A percentile compares a stretch with the other conserved stretches of the same genome.
These are phyloP conservation scores for Hyperopisus bebe DNA, from an alignment of 2,113 vertebrate species.

Conservation along the genomic window DNA sequence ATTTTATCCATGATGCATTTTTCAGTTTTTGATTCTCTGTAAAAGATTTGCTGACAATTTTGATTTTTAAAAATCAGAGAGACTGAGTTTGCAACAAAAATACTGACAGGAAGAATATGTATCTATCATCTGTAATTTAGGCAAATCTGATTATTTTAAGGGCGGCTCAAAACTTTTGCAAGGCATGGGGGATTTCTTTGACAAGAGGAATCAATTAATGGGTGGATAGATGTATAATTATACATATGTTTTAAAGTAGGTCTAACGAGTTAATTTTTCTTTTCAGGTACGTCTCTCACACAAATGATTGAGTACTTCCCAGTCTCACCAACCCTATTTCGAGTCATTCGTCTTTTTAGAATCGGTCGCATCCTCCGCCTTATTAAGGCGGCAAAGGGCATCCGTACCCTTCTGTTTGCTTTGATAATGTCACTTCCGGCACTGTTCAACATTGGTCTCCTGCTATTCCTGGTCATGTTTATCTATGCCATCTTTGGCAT, in stretches of 20 bases:
- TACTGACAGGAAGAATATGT: not conserved
- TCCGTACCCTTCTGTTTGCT: constrained; percentile 90
- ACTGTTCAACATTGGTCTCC: constrained; percentile 88
- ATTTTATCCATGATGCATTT: not conserved
- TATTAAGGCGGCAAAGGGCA: constrained; percentile 93
- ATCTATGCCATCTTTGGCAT: constrained; percentile 96
- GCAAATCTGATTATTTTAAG: not conserved
- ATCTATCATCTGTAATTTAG: not conserved
- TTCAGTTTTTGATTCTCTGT: not conserved
- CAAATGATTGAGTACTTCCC: no score
- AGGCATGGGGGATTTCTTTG: not conserved
- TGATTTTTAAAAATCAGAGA: not conserved
- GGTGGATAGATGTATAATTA: not conserved
- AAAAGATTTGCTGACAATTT: not conserved
- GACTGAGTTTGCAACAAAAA: not conserved
- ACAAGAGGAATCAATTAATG: not conserved
- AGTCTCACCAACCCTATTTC: constrained; percentile 84
- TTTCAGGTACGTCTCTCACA: constrained; percentile 83
- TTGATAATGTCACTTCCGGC: constrained; percentile 98
- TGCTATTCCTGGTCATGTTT: constrained; percentile 94
- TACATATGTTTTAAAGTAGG: not conserved
- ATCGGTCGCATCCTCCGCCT: constrained; percentile 92
- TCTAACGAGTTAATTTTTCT: constrained; percentile 11
- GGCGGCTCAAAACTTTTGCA: not conserved
- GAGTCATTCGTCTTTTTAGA: constrained; percentile 86